Conservation (phyloP, 2,113 vertebrate genomes). For the Ramphastos sulfuratus region DNA sequence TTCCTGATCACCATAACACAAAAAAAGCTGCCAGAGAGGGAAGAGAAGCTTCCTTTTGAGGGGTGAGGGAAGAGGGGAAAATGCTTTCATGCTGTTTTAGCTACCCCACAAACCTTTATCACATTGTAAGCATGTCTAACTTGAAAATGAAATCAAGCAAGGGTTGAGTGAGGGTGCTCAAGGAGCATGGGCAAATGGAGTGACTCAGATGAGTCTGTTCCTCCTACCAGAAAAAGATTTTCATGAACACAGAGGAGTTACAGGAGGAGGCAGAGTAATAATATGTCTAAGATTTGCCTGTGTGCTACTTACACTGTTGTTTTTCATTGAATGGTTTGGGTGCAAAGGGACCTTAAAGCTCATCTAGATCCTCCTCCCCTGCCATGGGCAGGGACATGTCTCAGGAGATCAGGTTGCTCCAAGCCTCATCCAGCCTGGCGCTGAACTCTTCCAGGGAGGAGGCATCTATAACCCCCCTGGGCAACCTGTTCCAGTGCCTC, state of each 20-base stretch:
- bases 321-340: background rate
- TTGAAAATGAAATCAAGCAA: background rate
- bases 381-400: no score
- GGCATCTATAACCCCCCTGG: no score
- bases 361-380: no score
- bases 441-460: no score
- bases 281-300: background rate
- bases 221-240: background rate
- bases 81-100: background rate
- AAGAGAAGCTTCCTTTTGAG: background rate
- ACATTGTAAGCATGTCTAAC: background rate
- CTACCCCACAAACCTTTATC: background rate
- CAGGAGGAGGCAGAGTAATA: background rate
- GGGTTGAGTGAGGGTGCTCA: background rate
- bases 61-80: background rate
- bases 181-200: background rate
- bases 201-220: background rate
- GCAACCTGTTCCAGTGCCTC: no score
- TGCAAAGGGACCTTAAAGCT: no score
- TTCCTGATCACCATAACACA: background rate
- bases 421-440: no score
- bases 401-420: no score
- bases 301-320: background rate
- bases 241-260: background rate
- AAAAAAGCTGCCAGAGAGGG: background rate